Evolutionary conservation across 2,888 invertebrate species (phyloP), one percentile per base, ranked within the genome.

Genomic region (Julus scanicus): DNA sequence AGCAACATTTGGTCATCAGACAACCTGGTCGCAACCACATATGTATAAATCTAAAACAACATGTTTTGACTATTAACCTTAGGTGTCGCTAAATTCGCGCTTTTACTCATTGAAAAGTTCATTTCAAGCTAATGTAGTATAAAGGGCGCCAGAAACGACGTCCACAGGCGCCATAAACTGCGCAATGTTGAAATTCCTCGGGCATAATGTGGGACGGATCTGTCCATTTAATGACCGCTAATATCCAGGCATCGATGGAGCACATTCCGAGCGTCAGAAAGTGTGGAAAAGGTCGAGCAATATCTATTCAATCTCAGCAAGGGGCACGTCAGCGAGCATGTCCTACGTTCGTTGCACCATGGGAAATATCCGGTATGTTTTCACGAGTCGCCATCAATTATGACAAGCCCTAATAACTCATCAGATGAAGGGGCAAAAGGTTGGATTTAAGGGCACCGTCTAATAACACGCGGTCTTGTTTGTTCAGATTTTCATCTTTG

Each of bases 211-310:
- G 63, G 63, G 63, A 20, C 8, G 20, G 17, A 71, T 71, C 20
- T 71, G 6, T 20, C 63, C 63, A 71, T 71, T 20, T 71, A 71
- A 71, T 71, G 63, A 71, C 63, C 63, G 63, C 63, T 71, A 71
- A 71, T 20, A 17, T 20, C 63, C 20, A 71, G 63, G 63, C 63
- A 0, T 20, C 8, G 20, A 8, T 20, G 63, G 63, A 17, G 9
- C 3, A 29, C n/a, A 71, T 71, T 71, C 63, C 20, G 8, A 15
- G 53, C 13, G 13, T 17, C 8, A 44, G 44, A 44, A 44, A 44
- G 63, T 8, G 63, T 6, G n/a, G 63, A 71, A 71, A 71, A 71
- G 63, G 63, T 71, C 63, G 20, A 71, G 20, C 63, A 20, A 63
- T n/a, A 71, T 71, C 63, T 71, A 71, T 71, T 71, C 20, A 71